Evolutionary conservation across 2,888 invertebrate species (phyloP).

Genomic region (Drosophila anomalipes): DNA sequence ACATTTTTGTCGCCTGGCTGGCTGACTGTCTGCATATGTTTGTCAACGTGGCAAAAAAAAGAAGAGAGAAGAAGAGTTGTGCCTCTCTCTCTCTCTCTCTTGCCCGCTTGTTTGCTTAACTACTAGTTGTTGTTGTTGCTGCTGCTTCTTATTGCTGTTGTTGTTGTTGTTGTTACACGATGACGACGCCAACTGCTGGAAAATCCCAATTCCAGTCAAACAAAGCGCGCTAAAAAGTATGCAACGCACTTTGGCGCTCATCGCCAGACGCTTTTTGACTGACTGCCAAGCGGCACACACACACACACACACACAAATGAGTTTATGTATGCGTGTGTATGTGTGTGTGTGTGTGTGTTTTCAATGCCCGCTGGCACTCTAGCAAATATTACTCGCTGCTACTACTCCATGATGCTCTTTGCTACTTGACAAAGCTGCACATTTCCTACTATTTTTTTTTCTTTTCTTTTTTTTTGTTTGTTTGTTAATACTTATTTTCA

Average conservation of each 20-base stretch:
- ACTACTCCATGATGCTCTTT: constrained; percentile 48
- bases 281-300: constrained; percentile 63
- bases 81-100: constrained; percentile 15
- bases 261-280: constrained; percentile 67
- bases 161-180: constrained; percentile 45
- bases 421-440: constrained; percentile 76
- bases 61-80: constrained; percentile 34
- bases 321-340: constrained; percentile 20
- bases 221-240: constrained; percentile 76
- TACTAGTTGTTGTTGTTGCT: constrained; percentile 46
- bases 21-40: constrained; percentile 41
- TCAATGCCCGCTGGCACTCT: constrained; percentile 76
- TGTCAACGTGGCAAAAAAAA: constrained; percentile 53
- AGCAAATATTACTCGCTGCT: constrained; percentile 60
- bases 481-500: constrained; percentile 24
- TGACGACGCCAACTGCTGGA: constrained; percentile 65
- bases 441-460: constrained; percentile 48
- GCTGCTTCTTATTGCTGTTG: constrained; percentile 10
- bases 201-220: constrained; percentile 77
- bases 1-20: constrained; percentile 72
- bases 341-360: constrained; percentile 44
- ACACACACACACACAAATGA: constrained; percentile 1
- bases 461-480: constrained; percentile 11
- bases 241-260: constrained; percentile 77
- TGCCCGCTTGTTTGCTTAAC: constrained; percentile 33